A percentile compares a stretch with the other conserved stretches of the same genome.
These are phyloP conservation scores for Acromyrmex charruanus DNA, from an alignment of 1,140 invertebrate genomes.

Conservation along the genomic window DNA sequence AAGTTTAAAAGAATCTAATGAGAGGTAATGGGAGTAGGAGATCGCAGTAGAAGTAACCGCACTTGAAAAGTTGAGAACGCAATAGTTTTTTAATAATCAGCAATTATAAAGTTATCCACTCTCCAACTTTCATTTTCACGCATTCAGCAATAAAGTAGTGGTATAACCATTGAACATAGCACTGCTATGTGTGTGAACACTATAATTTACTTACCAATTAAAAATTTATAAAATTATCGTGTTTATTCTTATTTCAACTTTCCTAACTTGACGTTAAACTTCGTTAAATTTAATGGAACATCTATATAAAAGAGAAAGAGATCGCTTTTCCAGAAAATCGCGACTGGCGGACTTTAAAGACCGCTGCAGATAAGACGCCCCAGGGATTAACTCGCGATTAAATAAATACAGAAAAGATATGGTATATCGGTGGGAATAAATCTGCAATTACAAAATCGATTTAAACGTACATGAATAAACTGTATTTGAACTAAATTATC, in stretches of 20 bases:
- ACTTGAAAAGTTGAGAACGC: neutral
- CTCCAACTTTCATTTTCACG: neutral
- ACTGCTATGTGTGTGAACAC: neutral
- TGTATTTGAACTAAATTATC: neutral
- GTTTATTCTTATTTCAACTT: neutral
- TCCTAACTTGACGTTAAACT: neutral
- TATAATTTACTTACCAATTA: neutral
- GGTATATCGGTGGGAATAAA: too few relatives aligned
- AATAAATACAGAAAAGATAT: neutral
- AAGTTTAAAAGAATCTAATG: conserved; percentile 12
- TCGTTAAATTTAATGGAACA: conserved; percentile 1
- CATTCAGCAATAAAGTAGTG: neutral
- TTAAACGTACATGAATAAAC: neutral
- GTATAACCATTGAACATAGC: neutral
- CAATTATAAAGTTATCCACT: neutral
- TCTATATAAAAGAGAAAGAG: neutral
- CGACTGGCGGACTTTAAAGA: neutral
- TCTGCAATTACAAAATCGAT: neutral
- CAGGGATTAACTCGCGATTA: conserved; percentile 12
- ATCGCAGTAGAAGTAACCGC: neutral
- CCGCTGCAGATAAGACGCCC: neutral
- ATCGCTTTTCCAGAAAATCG: neutral
- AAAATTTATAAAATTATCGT: conserved; percentile 5
- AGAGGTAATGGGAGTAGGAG: neutral
- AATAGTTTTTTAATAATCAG: conserved; percentile 15